Base-by-base conservation (phyloP, 2,888 invertebrate genomes). In the Lithophane semibrunnea region DNA sequence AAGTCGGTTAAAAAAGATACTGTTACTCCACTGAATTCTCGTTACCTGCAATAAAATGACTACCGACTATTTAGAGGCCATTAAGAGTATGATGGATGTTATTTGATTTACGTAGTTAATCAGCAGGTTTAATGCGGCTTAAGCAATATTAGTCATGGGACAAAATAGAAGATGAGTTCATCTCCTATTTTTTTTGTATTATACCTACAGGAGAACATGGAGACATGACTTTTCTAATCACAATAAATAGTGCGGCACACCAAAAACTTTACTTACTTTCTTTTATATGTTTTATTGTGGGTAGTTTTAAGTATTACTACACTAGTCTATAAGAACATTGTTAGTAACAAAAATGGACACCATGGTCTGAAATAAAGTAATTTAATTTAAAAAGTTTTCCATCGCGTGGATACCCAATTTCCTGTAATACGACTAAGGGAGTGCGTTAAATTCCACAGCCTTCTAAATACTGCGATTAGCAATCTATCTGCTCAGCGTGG, bases 61-160 rank as follows among this genome's bases (percentile, higher is more conserved):
- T 56, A 13, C 16, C 49, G 4, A 69, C 54, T 66, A 21, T 78
- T 70, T 78, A 78, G 16, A 66, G 37, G 21, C 24, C 66, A 71
- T 71, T 66, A 61, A 42, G 29, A 66, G 60, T 70, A 52, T 61
- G 60, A 70, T 70, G n/a, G 18, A 70, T 60, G n/a, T 56, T 79
- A 60, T 83, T 83, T 83, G 3, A 78, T 60, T 65, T 78, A 60
- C 37, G 42, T 61, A 37, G 47, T 67, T 78, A 78, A 60, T 58
- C 58, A 56, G 29, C 0, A 47, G 2, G 47, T 29, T 56, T 68
- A 83, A 60, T 67, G n/a, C 29, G 21, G 29, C n/a, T 21, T 58
- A 58, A 42, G 54, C 60, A 65, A n/a, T 10, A 42, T 29, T 21
- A 42, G 16, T 49, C 44, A 74, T 58, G 12, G 29, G 21, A 58